These are phyloP conservation scores for Oophaga sylvatica DNA, from an alignment of 2,797 vertebrate genomes.

Conservation along the genomic window DNA sequence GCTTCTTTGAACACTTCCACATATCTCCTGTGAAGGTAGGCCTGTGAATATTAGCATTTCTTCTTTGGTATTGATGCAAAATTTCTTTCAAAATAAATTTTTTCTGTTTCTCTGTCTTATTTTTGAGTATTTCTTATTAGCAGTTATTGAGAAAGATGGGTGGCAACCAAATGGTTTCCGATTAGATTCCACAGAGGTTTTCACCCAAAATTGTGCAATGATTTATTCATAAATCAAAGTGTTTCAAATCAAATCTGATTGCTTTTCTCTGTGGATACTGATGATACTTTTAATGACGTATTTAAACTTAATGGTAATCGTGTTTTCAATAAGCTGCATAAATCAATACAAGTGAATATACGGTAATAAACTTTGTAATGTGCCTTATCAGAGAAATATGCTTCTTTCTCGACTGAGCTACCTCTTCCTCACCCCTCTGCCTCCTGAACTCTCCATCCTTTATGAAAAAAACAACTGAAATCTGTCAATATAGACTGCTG, in stretches of 20 bases:
- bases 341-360: too few relatives aligned
- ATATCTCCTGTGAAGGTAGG: slow-evolving; percentile 95
- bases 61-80: neutral
- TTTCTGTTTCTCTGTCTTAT: too few relatives aligned
- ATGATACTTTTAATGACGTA: neutral
- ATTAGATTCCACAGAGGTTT: neutral
- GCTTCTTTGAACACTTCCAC: slow-evolving; percentile 96
- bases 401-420: too few relatives aligned
- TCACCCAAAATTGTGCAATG: neutral
- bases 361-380: too few relatives aligned
- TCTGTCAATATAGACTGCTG: too few relatives aligned
- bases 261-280: neutral
- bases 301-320: neutral
- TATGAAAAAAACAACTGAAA: too few relatives aligned
- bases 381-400: too few relatives aligned
- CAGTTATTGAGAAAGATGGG: neutral
- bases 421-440: too few relatives aligned
- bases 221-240: neutral
- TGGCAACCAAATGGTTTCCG: neutral
- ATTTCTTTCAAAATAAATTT: too few relatives aligned
- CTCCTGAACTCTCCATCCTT: too few relatives aligned
- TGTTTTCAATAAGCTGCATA: neutral
- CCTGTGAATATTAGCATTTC: neutral
- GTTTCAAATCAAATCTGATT: neutral
- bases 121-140: too few relatives aligned